Evolutionary conservation across 2,797 vertebrate species (phyloP).

Genomic region (Diglossa cyanea): DNA sequence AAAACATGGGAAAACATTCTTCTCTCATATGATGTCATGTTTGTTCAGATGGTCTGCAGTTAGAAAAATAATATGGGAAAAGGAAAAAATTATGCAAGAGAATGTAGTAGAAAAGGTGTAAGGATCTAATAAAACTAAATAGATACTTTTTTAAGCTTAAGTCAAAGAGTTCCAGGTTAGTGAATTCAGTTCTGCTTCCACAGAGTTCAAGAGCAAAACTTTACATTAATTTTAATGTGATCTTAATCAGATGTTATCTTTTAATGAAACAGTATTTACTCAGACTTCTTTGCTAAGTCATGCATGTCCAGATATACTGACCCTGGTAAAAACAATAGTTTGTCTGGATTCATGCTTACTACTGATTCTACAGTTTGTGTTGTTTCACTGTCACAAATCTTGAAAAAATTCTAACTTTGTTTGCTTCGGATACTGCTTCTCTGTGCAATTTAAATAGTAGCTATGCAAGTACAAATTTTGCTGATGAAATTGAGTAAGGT

Average conservation of each 20-base stretch:
- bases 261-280: background rate
- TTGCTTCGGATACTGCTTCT: background rate
- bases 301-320: background rate
- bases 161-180: background rate
- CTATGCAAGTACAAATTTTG: background rate
- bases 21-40: background rate
- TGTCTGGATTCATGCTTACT: background rate
- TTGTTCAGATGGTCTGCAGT: background rate
- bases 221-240: background rate
- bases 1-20: rapidly evolving
- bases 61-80: background rate
- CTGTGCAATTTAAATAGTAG: background rate
- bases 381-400: background rate
- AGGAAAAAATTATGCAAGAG: background rate
- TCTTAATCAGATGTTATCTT: background rate
- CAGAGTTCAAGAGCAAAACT: background rate
- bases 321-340: background rate
- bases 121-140: background rate
- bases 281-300: background rate
- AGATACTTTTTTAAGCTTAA: background rate
- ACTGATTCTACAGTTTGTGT: background rate
- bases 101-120: background rate
- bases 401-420: background rate
- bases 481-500: background rate
- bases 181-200: background rate